A percentile compares a stretch with the other conserved stretches of the same genome.
Evolutionary conservation across 2,113 vertebrate species (phyloP).

Genomic region (Eolophus roseicapilla): DNA sequence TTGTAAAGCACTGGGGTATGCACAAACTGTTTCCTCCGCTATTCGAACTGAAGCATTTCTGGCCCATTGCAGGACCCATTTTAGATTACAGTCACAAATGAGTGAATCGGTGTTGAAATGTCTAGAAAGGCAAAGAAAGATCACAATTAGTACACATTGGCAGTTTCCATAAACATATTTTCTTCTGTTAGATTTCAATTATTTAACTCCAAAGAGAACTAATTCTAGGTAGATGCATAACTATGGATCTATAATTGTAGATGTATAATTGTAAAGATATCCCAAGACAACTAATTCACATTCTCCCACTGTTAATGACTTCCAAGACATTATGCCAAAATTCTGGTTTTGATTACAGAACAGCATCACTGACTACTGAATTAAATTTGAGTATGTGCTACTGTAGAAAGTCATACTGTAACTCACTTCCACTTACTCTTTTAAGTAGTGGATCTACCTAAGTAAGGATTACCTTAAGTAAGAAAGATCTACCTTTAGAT

Average conservation of each 20-base stretch:
- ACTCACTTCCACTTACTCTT: not conserved
- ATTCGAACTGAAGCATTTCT: constrained; percentile 77
- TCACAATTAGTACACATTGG: not conserved
- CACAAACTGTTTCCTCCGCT: constrained; percentile 81
- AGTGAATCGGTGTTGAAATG: constrained; percentile 85
- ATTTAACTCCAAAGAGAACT: not conserved
- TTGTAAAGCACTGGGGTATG: constrained; percentile 80
- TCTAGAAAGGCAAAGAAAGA: constrained; percentile 64
- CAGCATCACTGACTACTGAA: not conserved
- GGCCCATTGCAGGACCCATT: constrained; percentile 85
- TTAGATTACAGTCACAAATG: constrained; percentile 91
- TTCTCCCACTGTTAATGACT: not conserved
- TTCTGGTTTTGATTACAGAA: not conserved
- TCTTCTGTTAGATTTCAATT: not conserved
- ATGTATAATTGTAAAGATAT: not conserved
- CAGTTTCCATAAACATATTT: not conserved
- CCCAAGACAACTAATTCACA: not conserved
- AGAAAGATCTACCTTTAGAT: not conserved
- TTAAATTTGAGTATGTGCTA: not conserved
- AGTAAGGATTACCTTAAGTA: not conserved
- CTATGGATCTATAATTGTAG: not conserved
- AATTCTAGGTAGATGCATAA: not conserved
- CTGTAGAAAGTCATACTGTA: not conserved
- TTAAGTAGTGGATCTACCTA: not conserved
- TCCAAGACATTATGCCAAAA: not conserved